Percentiles rank a stretch among this genome's conserved stretches.
These are phyloP conservation scores for Perizoma flavofasciatum DNA, from an alignment of 2,888 invertebrate species.

Conservation along the genomic window DNA sequence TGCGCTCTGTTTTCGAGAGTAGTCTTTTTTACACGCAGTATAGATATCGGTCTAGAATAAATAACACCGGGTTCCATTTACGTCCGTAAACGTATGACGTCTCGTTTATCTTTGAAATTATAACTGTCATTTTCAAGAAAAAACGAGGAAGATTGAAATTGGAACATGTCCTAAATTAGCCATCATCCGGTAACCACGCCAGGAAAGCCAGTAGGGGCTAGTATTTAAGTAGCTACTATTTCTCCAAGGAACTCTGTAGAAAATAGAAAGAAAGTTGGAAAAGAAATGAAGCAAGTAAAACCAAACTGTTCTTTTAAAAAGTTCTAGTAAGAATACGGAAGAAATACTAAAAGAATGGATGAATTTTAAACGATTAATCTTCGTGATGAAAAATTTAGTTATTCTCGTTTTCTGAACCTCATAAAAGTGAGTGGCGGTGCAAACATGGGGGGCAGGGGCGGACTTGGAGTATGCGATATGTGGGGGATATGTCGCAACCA, in stretches of 20 bases:
- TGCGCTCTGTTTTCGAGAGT: too few relatives aligned
- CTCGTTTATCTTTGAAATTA: too few relatives aligned
- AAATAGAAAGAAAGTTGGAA: not conserved
- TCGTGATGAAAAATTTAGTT: constrained; percentile 68
- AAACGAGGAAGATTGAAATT: too few relatives aligned
- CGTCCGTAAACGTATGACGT: too few relatives aligned
- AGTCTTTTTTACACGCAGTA: too few relatives aligned
- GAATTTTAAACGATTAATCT: constrained; percentile 80
- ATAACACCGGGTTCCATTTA: too few relatives aligned
- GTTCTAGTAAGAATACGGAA: constrained; percentile 35
- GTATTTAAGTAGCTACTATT: not conserved
- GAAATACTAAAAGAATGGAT: constrained; percentile 51
- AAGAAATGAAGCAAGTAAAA: constrained; percentile 6
- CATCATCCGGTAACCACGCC: too few relatives aligned
- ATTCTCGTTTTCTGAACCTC: constrained; percentile 59
- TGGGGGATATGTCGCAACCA: too few relatives aligned
- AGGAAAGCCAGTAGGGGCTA: not conserved
- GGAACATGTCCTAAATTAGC: too few relatives aligned
- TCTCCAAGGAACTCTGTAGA: constrained; percentile 2
- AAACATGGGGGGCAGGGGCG: constrained; percentile 51
- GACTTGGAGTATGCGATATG: constrained; percentile 21
- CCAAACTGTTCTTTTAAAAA: constrained; percentile 29
- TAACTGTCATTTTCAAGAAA: too few relatives aligned
- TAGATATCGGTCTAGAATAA: too few relatives aligned
- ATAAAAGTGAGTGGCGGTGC: constrained; percentile 67